phyloP scores from a whole-genome alignment of 1,140 invertebrate species.

The Hyposmocoma kahamanoa region DNA sequence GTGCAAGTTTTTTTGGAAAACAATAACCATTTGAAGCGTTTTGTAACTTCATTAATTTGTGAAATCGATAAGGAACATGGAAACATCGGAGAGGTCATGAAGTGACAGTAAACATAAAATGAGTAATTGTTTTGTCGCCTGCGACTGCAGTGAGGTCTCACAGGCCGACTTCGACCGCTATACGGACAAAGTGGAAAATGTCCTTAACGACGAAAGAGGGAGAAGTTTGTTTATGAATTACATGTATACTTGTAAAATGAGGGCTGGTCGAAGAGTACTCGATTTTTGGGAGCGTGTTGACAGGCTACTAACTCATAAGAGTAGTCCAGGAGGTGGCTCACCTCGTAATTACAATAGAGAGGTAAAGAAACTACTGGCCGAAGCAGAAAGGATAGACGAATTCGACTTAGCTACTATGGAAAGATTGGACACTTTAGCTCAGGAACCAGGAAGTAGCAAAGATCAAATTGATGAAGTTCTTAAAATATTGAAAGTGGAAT shows the following conservation, averaged over 20 bases:
- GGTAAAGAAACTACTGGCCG: slow-evolving; percentile 45
- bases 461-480: slow-evolving; percentile 51
- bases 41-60: slow-evolving; percentile 1
- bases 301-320: slow-evolving; percentile 36
- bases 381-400: slow-evolving; percentile 59
- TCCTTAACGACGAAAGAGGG: slow-evolving; percentile 63
- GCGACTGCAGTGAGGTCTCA: slow-evolving; percentile 56
- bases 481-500: slow-evolving; percentile 52
- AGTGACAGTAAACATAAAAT: slow-evolving; percentile 41
- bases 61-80: slow-evolving; percentile 45
- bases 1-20: slow-evolving; percentile 1
- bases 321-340: slow-evolving; percentile 28
- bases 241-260: slow-evolving; percentile 59
- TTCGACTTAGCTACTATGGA: slow-evolving; percentile 62
- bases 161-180: slow-evolving; percentile 67
- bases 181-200: slow-evolving; percentile 70
- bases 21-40: background rate
- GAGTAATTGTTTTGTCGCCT: slow-evolving; percentile 67
- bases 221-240: slow-evolving; percentile 61
- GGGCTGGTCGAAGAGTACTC: slow-evolving; percentile 43
- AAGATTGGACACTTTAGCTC: slow-evolving; percentile 39
- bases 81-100: slow-evolving; percentile 20
- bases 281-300: slow-evolving; percentile 63
- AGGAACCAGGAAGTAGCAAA: slow-evolving; percentile 48
- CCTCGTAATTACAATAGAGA: slow-evolving; percentile 35